phyloP scores from a whole-genome alignment of 2,797 vertebrate genomes.

The Crocidura indochinensis region DNA sequence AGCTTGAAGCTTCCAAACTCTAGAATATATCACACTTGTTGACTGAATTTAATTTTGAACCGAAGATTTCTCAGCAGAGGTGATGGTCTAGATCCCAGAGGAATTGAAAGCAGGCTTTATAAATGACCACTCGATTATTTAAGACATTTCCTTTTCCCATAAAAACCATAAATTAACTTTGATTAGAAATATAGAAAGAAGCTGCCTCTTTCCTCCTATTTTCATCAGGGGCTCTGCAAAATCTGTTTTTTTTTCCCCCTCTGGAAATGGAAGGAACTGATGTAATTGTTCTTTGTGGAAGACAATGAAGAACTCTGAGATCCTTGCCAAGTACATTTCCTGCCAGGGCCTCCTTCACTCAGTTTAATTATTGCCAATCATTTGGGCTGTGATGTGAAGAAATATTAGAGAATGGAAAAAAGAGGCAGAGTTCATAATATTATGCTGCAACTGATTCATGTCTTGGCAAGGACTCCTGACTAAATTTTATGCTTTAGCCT shows the following conservation, averaged over 20 bases:
- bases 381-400: conserved; percentile 91
- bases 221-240: conserved; percentile 65
- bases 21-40: conserved; percentile 49
- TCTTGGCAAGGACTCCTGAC: conserved; percentile 90
- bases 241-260: conserved; percentile 23
- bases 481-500: conserved; percentile 90
- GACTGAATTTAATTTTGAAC: conserved; percentile 63
- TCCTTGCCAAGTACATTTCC: conserved; percentile 89
- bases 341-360: conserved; percentile 91
- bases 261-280: conserved; percentile 90
- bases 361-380: conserved; percentile 92
- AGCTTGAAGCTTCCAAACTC: conserved; percentile 25
- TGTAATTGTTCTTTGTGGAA: conserved; percentile 89
- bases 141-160: conserved; percentile 59
- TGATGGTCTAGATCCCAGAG: conserved; percentile 12
- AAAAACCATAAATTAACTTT: conserved; percentile 58
- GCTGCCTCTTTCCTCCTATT: conserved; percentile 71
- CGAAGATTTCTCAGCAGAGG: conserved; percentile 67
- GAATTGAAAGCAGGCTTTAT: conserved; percentile 65
- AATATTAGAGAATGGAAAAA: conserved; percentile 94
- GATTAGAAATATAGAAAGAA: conserved; percentile 82
- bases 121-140: conserved; percentile 38
- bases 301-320: conserved; percentile 87
- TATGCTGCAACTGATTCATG: conserved; percentile 92
- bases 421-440: conserved; percentile 89